These are phyloP conservation scores for Andrena bucephala DNA, from an alignment of 2,888 invertebrate genomes.

Conservation along the genomic window DNA sequence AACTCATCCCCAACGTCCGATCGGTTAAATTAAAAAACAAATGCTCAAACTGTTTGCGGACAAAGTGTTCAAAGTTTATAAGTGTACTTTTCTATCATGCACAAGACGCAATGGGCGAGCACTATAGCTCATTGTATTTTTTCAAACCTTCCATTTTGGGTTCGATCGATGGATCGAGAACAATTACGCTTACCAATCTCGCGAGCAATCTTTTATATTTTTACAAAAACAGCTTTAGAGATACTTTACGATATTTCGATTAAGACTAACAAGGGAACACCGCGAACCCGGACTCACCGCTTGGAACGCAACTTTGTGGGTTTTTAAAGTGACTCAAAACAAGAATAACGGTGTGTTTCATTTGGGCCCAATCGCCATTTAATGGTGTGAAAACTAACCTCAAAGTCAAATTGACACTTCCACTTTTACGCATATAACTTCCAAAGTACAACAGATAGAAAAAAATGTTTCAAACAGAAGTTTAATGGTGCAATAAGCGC, in stretches of 20 bases:
- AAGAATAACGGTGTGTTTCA: too few relatives aligned
- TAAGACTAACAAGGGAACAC: constrained; percentile 18
- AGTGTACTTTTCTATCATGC: constrained; percentile 41
- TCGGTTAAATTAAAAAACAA: constrained; percentile 45
- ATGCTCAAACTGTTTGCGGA: constrained; percentile 61
- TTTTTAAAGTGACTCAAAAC: too few relatives aligned
- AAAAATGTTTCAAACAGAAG: too few relatives aligned
- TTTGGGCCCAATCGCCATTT: too few relatives aligned
- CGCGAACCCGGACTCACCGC: too few relatives aligned
- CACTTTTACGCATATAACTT: too few relatives aligned
- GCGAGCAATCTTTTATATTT: constrained; percentile 53
- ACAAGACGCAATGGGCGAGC: constrained; percentile 22
- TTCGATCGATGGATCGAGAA: constrained; percentile 56
- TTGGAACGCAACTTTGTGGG: too few relatives aligned
- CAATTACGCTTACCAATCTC: constrained; percentile 68
- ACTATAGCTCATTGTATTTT: constrained; percentile 22
- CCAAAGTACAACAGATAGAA: too few relatives aligned
- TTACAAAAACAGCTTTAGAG: constrained; percentile 43
- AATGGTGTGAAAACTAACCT: too few relatives aligned
- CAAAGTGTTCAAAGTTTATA: constrained; percentile 64
- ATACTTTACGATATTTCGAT: constrained; percentile 58
- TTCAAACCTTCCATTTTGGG: constrained; percentile 36
- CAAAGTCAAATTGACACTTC: too few relatives aligned
- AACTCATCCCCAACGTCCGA: constrained; percentile 25
- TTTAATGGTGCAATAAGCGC: too few relatives aligned